phyloP scores from a whole-genome alignment of 2,113 vertebrate genomes.

The Thymallus thymallus region DNA sequence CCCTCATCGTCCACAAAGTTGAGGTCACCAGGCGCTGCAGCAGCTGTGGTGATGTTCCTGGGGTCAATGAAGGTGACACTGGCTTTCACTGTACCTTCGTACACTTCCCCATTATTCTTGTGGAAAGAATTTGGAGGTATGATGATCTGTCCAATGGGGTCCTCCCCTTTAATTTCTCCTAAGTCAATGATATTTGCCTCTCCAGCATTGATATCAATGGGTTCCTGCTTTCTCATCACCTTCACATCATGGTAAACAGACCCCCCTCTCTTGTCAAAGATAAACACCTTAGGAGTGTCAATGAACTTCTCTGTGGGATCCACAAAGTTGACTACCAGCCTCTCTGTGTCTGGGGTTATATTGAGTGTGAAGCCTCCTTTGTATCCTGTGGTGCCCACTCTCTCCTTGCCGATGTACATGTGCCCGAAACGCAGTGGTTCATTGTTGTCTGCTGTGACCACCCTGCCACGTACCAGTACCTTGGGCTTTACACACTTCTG shows the following conservation, averaged over 20 bases:
- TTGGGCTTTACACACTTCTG: slow-evolving; percentile 81
- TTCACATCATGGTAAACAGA: slow-evolving; percentile 90
- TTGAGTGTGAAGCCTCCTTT: slow-evolving; percentile 91
- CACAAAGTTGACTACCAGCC: slow-evolving; percentile 87
- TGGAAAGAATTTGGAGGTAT: slow-evolving; percentile 84
- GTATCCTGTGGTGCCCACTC: slow-evolving; percentile 87
- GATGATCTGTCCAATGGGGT: slow-evolving; percentile 83
- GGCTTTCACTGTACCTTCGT: slow-evolving; percentile 84
- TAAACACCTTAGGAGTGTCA: slow-evolving; percentile 87
- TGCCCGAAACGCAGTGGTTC: slow-evolving; percentile 90
- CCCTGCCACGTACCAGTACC: slow-evolving; percentile 82
- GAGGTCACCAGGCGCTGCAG: slow-evolving; percentile 86
- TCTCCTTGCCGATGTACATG: slow-evolving; percentile 81
- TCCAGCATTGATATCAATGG: slow-evolving; percentile 77
- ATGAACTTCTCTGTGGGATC: slow-evolving; percentile 80
- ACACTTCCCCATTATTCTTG: slow-evolving; percentile 78
- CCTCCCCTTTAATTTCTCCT: slow-evolving; percentile 74
- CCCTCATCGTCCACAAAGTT: slow-evolving; percentile 85
- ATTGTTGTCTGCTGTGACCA: slow-evolving; percentile 80
- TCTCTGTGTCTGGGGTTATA: slow-evolving; percentile 75
- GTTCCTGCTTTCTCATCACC: slow-evolving; percentile 82
- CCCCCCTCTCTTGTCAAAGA: slow-evolving; percentile 84
- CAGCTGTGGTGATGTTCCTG: slow-evolving; percentile 80
- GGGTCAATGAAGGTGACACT: slow-evolving; percentile 94
- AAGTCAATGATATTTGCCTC: slow-evolving; percentile 78